Evolutionary conservation across 2,797 vertebrate species (phyloP), one percentile per base, ranked within the genome.

Genomic region (Trachurus trachurus): DNA sequence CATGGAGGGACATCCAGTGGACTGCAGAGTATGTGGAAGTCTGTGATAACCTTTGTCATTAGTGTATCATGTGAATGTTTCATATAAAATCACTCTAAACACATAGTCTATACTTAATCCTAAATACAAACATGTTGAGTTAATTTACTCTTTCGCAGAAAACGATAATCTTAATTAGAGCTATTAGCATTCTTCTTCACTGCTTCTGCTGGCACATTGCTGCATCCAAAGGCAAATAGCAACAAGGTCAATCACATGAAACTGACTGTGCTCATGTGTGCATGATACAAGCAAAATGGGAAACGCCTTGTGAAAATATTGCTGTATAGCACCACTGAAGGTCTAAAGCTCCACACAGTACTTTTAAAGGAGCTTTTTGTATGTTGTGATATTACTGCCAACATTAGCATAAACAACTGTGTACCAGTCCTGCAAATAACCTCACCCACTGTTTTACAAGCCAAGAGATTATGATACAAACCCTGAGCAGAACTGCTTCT

Each of bases 1-100:
- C 93, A 6, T 95, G 94, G 93, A 92, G 93, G 80, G 88, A 67
- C 26, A 7, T 87, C 10, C 17, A 75, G 1, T 95, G 92, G 92
- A 87, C 80, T 4, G 17, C 45, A 61, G 80, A 88, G 89, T 91
- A 86, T 15, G 87, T 73, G 37, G 9, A 59, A 73, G 45, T 26
- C 2, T 64, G 13, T 58, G 15, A 1, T 17, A 52, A 40, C 9
- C 34, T 9, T 31, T 17, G 5, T 10, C 10, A 1, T 26, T 26
- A 26, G 19, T 17, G 9, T 4, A 10, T 50, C 49, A n/a, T 21
- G 19, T 50, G 47, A 19, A 29, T 0, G 7, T 63, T 42, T 63
- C 17, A 37, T 61, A 26, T 52, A 42, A n/a, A 78, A 66, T 61
- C 52, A 40, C 34, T 37, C 44, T 16, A 17, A 17, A 45, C 10